A percentile compares a stretch with the other conserved stretches of the same genome.
phyloP scores from a whole-genome alignment of 2,113 vertebrate genomes.

The Nothoprocta pentlandii region DNA sequence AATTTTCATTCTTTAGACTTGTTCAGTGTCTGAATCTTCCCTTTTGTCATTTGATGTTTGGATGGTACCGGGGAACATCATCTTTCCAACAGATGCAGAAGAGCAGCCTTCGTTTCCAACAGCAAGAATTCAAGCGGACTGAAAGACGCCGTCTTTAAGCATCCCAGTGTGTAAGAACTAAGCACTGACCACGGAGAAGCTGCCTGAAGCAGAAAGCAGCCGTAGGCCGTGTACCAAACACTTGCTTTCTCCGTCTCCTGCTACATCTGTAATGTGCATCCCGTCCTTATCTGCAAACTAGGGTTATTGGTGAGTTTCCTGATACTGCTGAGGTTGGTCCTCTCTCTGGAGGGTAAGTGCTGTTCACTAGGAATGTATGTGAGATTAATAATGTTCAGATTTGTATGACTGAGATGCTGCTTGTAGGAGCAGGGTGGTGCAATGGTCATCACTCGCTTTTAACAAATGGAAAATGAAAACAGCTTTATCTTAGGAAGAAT shows the following conservation, averaged over 20 bases:
- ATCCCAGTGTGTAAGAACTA: slow-evolving; percentile 42
- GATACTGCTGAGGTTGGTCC: not conserved
- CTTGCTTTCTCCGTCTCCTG: not conserved
- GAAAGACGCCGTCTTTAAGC: not conserved
- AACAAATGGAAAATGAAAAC: slow-evolving; percentile 39
- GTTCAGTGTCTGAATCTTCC: not conserved
- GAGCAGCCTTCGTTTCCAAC: slow-evolving; percentile 20
- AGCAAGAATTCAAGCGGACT: not conserved
- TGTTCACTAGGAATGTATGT: not conserved
- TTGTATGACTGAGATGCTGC: not conserved
- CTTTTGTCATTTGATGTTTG: not conserved
- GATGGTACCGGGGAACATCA: not conserved
- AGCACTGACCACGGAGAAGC: not conserved
- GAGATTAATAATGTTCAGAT: not conserved
- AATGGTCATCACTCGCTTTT: slow-evolving; percentile 17
- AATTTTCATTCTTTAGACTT: not conserved
- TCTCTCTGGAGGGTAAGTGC: not conserved
- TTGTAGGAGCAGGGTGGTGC: not conserved
- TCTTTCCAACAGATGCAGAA: not conserved
- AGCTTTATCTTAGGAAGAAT: slow-evolving; percentile 14
- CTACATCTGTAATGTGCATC: not conserved
- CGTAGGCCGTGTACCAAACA: not conserved
- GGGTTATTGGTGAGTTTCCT: not conserved
- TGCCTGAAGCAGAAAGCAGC: not conserved
- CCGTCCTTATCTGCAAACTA: not conserved